Evolutionary conservation across 2,888 invertebrate species (phyloP).

Genomic region (Ectemnius continuus): DNA sequence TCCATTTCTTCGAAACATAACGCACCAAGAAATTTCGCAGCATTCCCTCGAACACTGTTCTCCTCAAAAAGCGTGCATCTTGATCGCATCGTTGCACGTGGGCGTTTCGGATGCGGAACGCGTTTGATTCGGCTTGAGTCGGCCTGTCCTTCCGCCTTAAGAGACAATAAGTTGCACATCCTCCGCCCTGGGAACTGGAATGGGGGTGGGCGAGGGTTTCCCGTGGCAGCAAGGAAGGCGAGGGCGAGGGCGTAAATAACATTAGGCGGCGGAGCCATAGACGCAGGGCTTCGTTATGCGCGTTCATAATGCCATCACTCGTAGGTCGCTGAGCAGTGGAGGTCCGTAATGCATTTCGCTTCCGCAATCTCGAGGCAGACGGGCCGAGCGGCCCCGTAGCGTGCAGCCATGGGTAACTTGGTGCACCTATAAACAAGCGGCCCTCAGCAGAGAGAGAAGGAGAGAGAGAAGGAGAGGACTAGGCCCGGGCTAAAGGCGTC

Average conservation of each 20-base stretch:
- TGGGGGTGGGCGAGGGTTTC: no score
- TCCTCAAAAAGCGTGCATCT: no score
- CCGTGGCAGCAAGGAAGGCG: not conserved
- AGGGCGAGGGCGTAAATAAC: constrained; percentile 2
- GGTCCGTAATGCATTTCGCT: constrained; percentile 65
- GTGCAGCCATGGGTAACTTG: constrained; percentile 34
- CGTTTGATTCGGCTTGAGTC: no score
- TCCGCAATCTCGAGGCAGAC: constrained; percentile 60
- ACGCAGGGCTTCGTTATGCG: not conserved
- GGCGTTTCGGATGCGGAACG: no score
- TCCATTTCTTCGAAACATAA: no score
- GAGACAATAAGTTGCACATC: no score
- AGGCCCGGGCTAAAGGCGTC: constrained; percentile 45
- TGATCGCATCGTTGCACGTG: no score
- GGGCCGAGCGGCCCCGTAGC: constrained; percentile 54
- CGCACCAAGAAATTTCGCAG: no score
- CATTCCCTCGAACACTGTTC: no score
- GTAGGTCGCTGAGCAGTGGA: constrained; percentile 47
- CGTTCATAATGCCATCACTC: constrained; percentile 40
- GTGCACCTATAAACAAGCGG: constrained; percentile 67
- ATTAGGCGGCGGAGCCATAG: not conserved
- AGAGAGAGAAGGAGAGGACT: no score
- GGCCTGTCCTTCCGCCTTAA: no score
- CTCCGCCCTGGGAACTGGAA: no score
- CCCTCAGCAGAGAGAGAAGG: constrained; percentile 37